Percentiles rank a stretch among this genome's conserved stretches.
Conservation (phyloP, 2,797 vertebrate genomes). For the Orientallactaga sibirica region DNA sequence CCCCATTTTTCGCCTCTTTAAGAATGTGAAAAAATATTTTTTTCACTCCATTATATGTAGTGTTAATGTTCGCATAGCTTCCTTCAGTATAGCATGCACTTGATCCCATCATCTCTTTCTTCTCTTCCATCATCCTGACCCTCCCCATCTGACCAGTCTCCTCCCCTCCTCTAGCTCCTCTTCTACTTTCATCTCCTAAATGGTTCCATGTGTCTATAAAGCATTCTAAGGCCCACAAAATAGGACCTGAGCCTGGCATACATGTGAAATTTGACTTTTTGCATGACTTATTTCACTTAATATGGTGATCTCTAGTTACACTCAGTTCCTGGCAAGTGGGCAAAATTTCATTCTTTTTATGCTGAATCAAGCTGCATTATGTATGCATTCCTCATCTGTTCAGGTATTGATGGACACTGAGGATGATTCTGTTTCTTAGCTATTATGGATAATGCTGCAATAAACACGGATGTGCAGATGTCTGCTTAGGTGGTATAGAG, state of each 20-base stretch:
- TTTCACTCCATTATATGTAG: not conserved
- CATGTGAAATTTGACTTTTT: not conserved
- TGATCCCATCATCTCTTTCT: not conserved
- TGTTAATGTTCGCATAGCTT: not conserved
- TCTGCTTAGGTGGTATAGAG: not conserved
- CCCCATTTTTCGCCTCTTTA: not conserved
- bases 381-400: not conserved
- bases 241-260: not conserved
- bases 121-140: not conserved
- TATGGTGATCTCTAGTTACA: not conserved
- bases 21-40: not conserved
- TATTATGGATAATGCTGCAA: not conserved
- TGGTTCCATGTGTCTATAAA: not conserved
- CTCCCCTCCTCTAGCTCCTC: not conserved
- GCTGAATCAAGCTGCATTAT: not conserved
- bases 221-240: not conserved
- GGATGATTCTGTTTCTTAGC: not conserved
- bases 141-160: not conserved
- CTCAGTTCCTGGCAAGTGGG: not conserved
- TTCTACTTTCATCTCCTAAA: not conserved
- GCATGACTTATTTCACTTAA: not conserved
- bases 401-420: not conserved
- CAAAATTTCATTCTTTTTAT: not conserved
- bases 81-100: not conserved
- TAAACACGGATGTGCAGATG: not conserved